Conservation (phyloP, 2,888 invertebrate species). For the Aromia moschata region DNA sequence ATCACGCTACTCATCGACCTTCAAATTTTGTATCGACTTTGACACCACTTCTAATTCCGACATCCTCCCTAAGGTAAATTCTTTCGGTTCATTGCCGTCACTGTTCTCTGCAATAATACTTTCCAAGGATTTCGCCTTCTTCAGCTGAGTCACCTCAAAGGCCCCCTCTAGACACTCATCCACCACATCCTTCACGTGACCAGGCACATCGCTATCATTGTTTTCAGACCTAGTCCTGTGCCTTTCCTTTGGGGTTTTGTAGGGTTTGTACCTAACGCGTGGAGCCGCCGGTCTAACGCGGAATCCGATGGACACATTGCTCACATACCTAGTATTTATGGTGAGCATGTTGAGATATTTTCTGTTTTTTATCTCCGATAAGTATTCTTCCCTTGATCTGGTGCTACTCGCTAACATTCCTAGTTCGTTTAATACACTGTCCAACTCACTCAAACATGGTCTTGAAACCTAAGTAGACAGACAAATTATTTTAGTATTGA, state of each 20-base stretch:
- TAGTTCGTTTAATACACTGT: slow-evolving; percentile 69
- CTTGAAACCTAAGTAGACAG: slow-evolving; percentile 8
- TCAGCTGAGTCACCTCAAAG: slow-evolving; percentile 59
- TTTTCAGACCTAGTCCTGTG: slow-evolving; percentile 73
- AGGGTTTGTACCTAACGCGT: slow-evolving; percentile 68
- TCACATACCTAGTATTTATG: slow-evolving; percentile 69
- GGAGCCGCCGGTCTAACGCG: slow-evolving; percentile 65
- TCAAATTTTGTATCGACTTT: slow-evolving; percentile 70
- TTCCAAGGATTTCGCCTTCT: slow-evolving; percentile 71
- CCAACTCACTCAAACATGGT: slow-evolving; percentile 65
- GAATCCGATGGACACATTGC: slow-evolving; percentile 71
- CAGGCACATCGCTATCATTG: slow-evolving; percentile 48
- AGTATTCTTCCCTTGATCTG: slow-evolving; percentile 68
- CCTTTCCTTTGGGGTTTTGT: slow-evolving; percentile 67
- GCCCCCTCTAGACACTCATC: slow-evolving; percentile 51
- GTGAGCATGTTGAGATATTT: slow-evolving; percentile 62
- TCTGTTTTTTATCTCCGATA: slow-evolving; percentile 63
- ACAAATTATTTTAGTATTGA: too few species aligned
- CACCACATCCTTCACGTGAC: slow-evolving; percentile 51
- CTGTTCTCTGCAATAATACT: slow-evolving; percentile 65
- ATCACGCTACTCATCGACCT: slow-evolving; percentile 65
- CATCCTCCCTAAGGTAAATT: slow-evolving; percentile 40
- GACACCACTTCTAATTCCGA: slow-evolving; percentile 72
- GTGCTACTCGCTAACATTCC: slow-evolving; percentile 71
- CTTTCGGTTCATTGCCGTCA: slow-evolving; percentile 47